phyloP scores from a whole-genome alignment of 2,888 invertebrate species.

The Harpalus rubripes region DNA sequence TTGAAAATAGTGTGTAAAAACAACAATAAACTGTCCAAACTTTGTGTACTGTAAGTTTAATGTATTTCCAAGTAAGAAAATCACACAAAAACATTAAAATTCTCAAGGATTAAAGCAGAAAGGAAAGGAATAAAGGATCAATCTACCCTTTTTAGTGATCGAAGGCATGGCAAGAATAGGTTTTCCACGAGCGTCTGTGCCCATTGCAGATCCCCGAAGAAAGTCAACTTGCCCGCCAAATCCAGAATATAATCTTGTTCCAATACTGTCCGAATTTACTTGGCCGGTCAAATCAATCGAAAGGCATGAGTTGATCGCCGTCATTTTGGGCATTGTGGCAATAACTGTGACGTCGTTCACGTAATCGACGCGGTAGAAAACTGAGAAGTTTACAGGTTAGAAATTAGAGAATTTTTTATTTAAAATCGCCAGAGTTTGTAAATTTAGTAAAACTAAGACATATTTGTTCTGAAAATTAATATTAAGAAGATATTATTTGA shows the following conservation, averaged over 20 bases:
- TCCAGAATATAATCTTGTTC: constrained; percentile 88
- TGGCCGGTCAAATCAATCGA: constrained; percentile 97
- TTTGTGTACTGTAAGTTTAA: neutral
- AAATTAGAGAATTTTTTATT: too few relatives aligned
- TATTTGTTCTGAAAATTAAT: too few relatives aligned
- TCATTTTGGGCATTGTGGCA: constrained; percentile 92
- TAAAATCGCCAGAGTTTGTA: too few relatives aligned
- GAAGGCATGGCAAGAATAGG: constrained; percentile 96
- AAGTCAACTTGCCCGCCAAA: constrained; percentile 98
- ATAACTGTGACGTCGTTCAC: constrained; percentile 92
- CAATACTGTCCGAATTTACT: constrained; percentile 95
- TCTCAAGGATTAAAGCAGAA: neutral
- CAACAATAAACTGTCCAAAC: too few relatives aligned
- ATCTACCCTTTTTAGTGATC: constrained; percentile 82
- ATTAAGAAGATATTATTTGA: too few relatives aligned
- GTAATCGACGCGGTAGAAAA: constrained; percentile 93
- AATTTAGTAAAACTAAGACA: too few relatives aligned
- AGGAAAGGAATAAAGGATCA: too few relatives aligned
- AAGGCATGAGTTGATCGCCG: constrained; percentile 97
- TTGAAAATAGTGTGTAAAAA: too few relatives aligned
- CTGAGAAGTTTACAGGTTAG: constrained; percentile 77
- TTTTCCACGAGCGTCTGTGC: constrained; percentile 91
- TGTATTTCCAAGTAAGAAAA: neutral
- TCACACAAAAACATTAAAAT: neutral
- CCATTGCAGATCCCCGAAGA: constrained; percentile 92